Conservation (phyloP, 2,797 vertebrate species). For the Anniella stebbinsi region DNA sequence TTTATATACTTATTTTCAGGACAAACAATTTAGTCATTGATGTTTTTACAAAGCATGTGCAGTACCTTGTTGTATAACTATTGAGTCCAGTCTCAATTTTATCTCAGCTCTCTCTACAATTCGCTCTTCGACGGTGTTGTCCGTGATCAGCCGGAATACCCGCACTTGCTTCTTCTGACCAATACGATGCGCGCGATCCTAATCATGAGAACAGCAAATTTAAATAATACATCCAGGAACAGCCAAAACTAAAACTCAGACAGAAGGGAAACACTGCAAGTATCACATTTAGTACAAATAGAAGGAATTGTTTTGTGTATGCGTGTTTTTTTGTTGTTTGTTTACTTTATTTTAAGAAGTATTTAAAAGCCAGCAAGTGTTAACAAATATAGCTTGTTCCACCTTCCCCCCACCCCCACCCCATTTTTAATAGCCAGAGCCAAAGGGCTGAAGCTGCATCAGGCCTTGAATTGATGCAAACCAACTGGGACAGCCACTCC, state of each 20-base stretch:
- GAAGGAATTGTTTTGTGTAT: no score
- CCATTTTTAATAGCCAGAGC: neutral
- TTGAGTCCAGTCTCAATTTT: slow-evolving; percentile 86
- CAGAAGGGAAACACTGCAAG: neutral
- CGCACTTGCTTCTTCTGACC: slow-evolving; percentile 86
- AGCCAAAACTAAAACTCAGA: neutral
- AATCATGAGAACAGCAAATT: slow-evolving; percentile 68
- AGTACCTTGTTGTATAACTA: slow-evolving; percentile 89
- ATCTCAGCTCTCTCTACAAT: slow-evolving; percentile 88
- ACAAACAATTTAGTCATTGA: slow-evolving; percentile 49
- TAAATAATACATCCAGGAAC: slow-evolving; percentile 29
- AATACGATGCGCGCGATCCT: slow-evolving; percentile 88
- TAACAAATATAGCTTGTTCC: no score
- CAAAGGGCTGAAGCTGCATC: neutral
- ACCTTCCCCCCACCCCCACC: neutral
- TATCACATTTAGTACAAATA: neutral
- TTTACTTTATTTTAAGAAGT: neutral
- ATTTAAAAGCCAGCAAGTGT: neutral
- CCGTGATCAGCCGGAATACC: slow-evolving; percentile 87
- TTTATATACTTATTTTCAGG: neutral
- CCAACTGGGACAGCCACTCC: neutral
- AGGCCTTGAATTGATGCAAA: neutral
- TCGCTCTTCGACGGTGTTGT: slow-evolving; percentile 87
- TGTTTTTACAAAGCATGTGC: slow-evolving; percentile 62
- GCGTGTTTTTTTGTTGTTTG: neutral